Conservation (phyloP, 2,888 invertebrate species). For the Oeneis ivallda region DNA sequence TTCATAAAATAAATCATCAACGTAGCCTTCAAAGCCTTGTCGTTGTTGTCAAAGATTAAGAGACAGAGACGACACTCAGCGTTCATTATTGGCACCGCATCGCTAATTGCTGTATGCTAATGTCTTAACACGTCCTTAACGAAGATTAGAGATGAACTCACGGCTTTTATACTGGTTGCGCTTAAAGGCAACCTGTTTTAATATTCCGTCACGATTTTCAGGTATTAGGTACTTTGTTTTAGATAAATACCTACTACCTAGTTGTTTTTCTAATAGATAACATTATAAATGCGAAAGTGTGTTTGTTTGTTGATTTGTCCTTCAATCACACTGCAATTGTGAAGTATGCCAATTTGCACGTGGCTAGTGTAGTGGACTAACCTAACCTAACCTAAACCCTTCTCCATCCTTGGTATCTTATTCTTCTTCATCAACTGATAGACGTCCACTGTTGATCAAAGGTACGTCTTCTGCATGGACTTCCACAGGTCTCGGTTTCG, state of each 20-base stretch:
- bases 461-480: too few relatives aligned
- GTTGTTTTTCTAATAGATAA: too few relatives aligned
- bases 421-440: too few relatives aligned
- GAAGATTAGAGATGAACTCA: slow-evolving; percentile 40
- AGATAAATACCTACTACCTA: background rate
- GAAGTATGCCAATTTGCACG: too few relatives aligned
- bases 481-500: too few relatives aligned
- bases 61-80: slow-evolving; percentile 45
- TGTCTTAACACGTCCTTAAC: slow-evolving; percentile 39
- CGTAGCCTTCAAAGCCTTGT: slow-evolving; percentile 23
- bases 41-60: slow-evolving; percentile 33
- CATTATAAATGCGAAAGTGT: slow-evolving; percentile 22
- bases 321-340: too few relatives aligned
- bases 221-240: background rate
- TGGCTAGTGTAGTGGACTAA: too few relatives aligned
- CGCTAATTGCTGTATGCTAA: slow-evolving; percentile 51
- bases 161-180: slow-evolving; percentile 6
- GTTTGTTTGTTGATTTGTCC: too few relatives aligned
- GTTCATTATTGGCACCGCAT: slow-evolving; percentile 49
- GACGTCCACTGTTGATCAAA: too few relatives aligned
- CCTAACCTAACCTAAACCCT: too few relatives aligned
- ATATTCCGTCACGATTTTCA: slow-evolving; percentile 19
- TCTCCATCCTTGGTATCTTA: too few relatives aligned
- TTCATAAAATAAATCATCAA: slow-evolving; percentile 4
- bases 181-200: slow-evolving; percentile 4